A percentile compares a stretch with the other conserved stretches of the same genome.
Conservation (phyloP, 2,888 invertebrate species). For the Nephrotoma guestfalica region DNA sequence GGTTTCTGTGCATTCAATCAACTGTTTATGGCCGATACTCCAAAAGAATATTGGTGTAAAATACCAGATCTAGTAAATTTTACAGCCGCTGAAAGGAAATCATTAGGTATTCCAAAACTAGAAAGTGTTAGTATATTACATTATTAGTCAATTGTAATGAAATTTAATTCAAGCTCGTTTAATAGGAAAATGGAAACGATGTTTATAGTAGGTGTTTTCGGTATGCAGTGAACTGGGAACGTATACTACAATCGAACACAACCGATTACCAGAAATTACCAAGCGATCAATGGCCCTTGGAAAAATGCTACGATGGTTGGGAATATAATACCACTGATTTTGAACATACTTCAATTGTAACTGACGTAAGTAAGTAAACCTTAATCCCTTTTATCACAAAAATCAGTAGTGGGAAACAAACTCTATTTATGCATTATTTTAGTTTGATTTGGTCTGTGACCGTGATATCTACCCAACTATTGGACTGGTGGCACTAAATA, state of each 20-base stretch:
- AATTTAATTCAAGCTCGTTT: background rate
- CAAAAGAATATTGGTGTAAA: constrained; percentile 72
- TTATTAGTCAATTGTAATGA: background rate
- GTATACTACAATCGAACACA: constrained; percentile 31
- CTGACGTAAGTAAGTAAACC: constrained; percentile 47
- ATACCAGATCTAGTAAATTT: constrained; percentile 49
- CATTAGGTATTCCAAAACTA: constrained; percentile 47
- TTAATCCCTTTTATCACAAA: background rate
- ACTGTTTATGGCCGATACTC: constrained; percentile 82
- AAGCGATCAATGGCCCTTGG: constrained; percentile 40
- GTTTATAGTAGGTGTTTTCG: constrained; percentile 55
- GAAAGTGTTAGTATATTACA: constrained; percentile 23
- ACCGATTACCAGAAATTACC: constrained; percentile 7
- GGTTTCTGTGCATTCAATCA: constrained; percentile 89
- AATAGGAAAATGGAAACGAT: constrained; percentile 25
- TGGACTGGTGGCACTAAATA: constrained; percentile 70
- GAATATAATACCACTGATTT: constrained; percentile 58
- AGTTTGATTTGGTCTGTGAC: constrained; percentile 85
- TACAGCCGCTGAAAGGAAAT: constrained; percentile 41
- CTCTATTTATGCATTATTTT: constrained; percentile 19
- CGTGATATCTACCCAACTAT: constrained; percentile 76
- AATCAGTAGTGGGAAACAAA: background rate
- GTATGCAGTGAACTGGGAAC: constrained; percentile 59
- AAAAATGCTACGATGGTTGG: constrained; percentile 62
- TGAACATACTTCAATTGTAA: constrained; percentile 58